Percentiles rank a stretch among this genome's conserved stretches.
These are phyloP conservation scores for Chaetorhynchus papuensis DNA, from an alignment of 2,113 vertebrate genomes.

Conservation along the genomic window DNA sequence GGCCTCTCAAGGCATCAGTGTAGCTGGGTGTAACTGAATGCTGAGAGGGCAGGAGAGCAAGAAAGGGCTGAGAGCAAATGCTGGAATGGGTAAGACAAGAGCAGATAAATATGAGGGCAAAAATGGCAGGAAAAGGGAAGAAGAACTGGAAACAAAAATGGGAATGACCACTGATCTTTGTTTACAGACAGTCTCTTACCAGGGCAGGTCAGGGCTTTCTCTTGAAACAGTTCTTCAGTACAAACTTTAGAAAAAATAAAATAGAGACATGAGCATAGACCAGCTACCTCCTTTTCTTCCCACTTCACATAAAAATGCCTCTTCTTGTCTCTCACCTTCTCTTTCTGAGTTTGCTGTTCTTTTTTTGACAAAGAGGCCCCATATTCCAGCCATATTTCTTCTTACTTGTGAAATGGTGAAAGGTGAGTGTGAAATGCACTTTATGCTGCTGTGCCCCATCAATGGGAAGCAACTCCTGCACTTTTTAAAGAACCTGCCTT, in stretches of 20 bases:
- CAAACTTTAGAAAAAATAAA: not conserved
- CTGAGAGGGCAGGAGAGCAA: not conserved
- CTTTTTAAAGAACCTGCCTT: not conserved
- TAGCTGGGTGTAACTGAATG: not conserved
- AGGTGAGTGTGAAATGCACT: not conserved
- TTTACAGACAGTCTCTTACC: not conserved
- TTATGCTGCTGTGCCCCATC: not conserved
- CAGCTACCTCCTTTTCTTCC: not conserved
- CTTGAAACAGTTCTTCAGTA: not conserved
- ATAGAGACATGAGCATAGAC: not conserved
- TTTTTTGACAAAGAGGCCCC: not conserved
- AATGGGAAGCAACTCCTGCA: not conserved
- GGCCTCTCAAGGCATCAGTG: too few species aligned
- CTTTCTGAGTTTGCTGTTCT: not conserved
- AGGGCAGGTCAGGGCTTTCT: not conserved
- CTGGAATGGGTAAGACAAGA: not conserved
- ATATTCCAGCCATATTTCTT: not conserved
- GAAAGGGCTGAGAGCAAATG: not conserved
- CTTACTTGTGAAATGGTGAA: not conserved
- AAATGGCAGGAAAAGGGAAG: not conserved
- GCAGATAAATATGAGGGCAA: not conserved
- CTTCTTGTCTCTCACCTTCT: not conserved
- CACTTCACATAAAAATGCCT: not conserved
- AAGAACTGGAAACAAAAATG: not conserved
- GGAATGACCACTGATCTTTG: not conserved